Conservation (phyloP, 2,797 vertebrate species). For the Meriones psammophilus region DNA sequence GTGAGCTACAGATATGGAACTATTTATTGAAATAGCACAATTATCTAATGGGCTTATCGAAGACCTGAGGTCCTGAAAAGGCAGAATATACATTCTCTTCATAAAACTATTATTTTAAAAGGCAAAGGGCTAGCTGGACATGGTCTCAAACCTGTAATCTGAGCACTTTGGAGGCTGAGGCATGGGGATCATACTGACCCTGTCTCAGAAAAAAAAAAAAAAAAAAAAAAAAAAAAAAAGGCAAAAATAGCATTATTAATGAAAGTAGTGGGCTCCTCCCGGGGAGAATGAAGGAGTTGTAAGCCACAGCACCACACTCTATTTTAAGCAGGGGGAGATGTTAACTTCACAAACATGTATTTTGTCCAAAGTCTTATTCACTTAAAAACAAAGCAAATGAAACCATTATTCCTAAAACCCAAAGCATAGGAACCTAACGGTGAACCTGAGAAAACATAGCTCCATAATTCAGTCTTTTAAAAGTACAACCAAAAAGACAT, state of each 20-base stretch:
- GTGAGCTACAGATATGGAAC: background rate
- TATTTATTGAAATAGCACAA: background rate
- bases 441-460: background rate
- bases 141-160: background rate
- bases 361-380: background rate
- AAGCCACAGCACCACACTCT: background rate
- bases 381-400: slow-evolving; percentile 26
- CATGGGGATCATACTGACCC: background rate
- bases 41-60: background rate
- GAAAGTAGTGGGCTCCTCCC: background rate
- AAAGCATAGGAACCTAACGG: background rate
- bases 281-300: background rate
- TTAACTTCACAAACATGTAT: background rate
- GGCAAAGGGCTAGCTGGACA: background rate
- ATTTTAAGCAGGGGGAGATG: background rate
- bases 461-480: slow-evolving; percentile 34
- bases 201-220: background rate
- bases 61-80: background rate
- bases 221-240: background rate
- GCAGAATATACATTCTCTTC: background rate
- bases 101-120: background rate
- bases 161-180: background rate
- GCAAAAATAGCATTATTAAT: background rate
- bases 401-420: background rate
- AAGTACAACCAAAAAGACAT: slow-evolving; percentile 39